Conservation (phyloP, 2,888 invertebrate species). For the Drosophila melanocephala region DNA sequence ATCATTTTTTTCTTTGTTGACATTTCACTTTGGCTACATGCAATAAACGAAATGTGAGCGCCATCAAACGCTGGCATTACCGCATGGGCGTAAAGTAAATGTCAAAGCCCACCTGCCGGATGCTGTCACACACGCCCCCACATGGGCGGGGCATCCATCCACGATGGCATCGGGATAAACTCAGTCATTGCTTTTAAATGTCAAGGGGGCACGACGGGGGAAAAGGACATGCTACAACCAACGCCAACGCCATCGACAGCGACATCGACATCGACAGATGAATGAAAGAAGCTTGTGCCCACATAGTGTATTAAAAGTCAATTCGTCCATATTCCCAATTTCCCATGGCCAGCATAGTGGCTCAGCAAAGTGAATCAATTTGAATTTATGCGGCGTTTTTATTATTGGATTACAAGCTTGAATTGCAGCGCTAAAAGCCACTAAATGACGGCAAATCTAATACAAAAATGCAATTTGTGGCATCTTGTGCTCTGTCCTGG, state of each 20-base stretch:
- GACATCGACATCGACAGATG: conserved; percentile 5
- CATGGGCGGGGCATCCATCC: conserved; percentile 44
- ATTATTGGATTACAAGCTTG: conserved; percentile 46
- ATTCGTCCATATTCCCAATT: conserved; percentile 32
- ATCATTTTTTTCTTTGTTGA: conserved; percentile 20
- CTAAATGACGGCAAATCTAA: conserved; percentile 7
- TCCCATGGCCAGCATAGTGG: conserved; percentile 7
- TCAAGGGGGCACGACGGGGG: conserved; percentile 37
- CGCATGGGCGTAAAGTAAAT: conserved; percentile 61
- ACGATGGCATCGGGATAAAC: conserved; percentile 54
- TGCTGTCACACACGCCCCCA: conserved; percentile 73
- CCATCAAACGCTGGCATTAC: conserved; percentile 25
- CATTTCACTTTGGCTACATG: conserved; percentile 31
- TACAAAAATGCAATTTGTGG: conserved; percentile 1
- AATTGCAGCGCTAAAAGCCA: conserved; percentile 25
- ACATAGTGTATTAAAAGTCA: conserved; percentile 30
- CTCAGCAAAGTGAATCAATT: conserved; percentile 55
- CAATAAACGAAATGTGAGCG: conserved; percentile 30
- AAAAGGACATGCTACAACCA: conserved; percentile 25
- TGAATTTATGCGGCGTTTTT: conserved; percentile 42
- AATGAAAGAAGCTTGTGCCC: conserved; percentile 2
- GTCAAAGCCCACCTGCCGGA: conserved; percentile 68
- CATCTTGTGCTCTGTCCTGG: neutral
- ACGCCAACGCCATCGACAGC: neutral
- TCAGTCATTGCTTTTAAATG: conserved; percentile 75